Evolutionary conservation across 2,888 invertebrate species (phyloP).

Genomic region (Synanthedon vespiformis): DNA sequence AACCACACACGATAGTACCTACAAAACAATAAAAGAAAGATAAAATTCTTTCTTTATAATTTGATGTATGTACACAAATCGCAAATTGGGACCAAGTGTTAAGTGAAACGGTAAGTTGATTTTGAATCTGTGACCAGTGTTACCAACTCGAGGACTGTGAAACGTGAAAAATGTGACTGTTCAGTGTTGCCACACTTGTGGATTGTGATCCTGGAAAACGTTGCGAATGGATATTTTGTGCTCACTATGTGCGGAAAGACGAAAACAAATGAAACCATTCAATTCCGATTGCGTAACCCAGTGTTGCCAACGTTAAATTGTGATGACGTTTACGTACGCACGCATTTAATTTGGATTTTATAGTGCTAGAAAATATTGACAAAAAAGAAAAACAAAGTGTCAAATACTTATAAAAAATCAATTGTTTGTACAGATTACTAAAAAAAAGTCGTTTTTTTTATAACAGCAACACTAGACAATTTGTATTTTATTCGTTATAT

Average conservation of each 20-base stretch:
- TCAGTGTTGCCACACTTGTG: slow-evolving; percentile 43
- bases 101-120: slow-evolving; percentile 67
- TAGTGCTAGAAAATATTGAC: too few relatives aligned
- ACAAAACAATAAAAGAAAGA: slow-evolving; percentile 34
- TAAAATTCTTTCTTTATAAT: slow-evolving; percentile 25
- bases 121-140: slow-evolving; percentile 27
- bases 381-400: too few relatives aligned
- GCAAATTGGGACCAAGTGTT: slow-evolving; percentile 65
- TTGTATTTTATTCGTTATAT: too few relatives aligned
- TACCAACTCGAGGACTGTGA: slow-evolving; percentile 48
- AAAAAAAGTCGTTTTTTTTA: too few relatives aligned
- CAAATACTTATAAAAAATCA: too few relatives aligned
- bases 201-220: background rate
- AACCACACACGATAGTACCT: slow-evolving; percentile 57
- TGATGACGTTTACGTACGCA: background rate
- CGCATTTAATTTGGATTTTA: too few relatives aligned
- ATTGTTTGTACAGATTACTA: too few relatives aligned
- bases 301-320: slow-evolving; percentile 43
- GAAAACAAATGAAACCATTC: background rate
- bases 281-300: slow-evolving; percentile 15
- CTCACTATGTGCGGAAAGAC: background rate
- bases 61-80: slow-evolving; percentile 31
- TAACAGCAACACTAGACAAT: too few relatives aligned
- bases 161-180: slow-evolving; percentile 48
- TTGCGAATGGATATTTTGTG: background rate